Base-by-base conservation (phyloP, 2,888 invertebrate species). In the Leucophenga montana region DNA sequence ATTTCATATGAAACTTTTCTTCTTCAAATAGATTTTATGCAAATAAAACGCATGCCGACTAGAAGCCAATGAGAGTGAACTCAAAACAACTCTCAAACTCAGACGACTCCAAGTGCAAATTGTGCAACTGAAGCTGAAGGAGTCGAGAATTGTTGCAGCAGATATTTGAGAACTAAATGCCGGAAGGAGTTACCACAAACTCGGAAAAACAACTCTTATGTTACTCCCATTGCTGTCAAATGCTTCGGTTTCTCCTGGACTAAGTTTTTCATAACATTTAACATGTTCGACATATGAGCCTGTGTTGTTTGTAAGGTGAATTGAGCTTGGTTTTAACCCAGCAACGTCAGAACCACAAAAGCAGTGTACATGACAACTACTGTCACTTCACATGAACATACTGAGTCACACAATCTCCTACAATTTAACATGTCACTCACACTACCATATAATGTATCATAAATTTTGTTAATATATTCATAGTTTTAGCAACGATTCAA, bases 171-270 rank as follows among this genome's bases (percentile, higher is more conserved):
- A 56, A 56, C 27, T 56, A 56, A 56, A 56, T 27, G 20, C 22
- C 56, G 56, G 27, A 56, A 56, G 27, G 13, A 56, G 56, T 22
- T 56, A 11, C 22, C 2, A 56, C 27, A 22, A 56, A 56, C 56
- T 56, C 20, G 27, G 14, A 14, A 50, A 50, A 56, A 22, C 56
- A 56, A 56, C 20, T 56, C 56, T 56, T 14, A 56, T 56, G 14
- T 9, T 56, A 27, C 14, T 56, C 9, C 27, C 13, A 14, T 22
- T 56, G 27, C 22, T 54, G 54, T 13, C 27, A 27, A 4, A 39
- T 39, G 39, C 39, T 54, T 18, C 54, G 3, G 54, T 22, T 56
- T 13, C 22, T 13, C 8, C 9, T 56, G 56, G 18, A 22, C 14
- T 16, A 56, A 56, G 56, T 56, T 56, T 22, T 56, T 14, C 20